Percentiles rank a stretch among this genome's conserved stretches.
Conservation (phyloP, 2,888 invertebrate species). For the Drosophila macrothrix region DNA sequence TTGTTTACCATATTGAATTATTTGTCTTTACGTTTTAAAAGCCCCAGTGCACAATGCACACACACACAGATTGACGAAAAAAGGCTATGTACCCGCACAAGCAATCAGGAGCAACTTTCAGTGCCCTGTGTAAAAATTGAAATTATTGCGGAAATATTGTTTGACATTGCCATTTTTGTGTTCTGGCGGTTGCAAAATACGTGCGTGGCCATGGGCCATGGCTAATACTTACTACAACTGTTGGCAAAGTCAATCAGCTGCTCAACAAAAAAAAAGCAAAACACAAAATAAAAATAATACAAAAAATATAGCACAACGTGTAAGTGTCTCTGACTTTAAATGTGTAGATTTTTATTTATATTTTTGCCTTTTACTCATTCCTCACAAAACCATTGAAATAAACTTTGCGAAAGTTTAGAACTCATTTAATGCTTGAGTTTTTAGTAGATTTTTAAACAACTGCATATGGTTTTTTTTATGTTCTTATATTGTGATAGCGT, state of each 20-base stretch:
- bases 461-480: neutral
- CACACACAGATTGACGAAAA: neutral
- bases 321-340: constrained; percentile 26
- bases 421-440: neutral
- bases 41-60: constrained; percentile 39
- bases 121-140: constrained; percentile 53
- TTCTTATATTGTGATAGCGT: neutral
- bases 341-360: constrained; percentile 1
- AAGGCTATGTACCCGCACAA: constrained; percentile 1
- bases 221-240: constrained; percentile 25
- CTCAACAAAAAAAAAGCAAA: constrained; percentile 9
- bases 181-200: constrained; percentile 25
- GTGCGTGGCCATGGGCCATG: constrained; percentile 32
- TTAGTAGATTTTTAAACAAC: neutral
- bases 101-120: constrained; percentile 39
- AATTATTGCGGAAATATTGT: constrained; percentile 65
- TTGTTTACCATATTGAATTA: constrained; percentile 82
- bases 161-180: constrained; percentile 48
- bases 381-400: neutral
- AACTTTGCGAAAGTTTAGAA: neutral
- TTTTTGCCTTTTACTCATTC: neutral
- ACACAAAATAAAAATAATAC: constrained; percentile 10
- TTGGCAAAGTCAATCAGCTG: constrained; percentile 43
- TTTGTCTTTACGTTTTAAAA: constrained; percentile 73
- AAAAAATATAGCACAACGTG: constrained; percentile 12